Percentiles rank a stretch among this genome's conserved stretches.
These are phyloP conservation scores for Yponomeuta sedellus DNA, from an alignment of 2,888 invertebrate genomes.

Conservation along the genomic window DNA sequence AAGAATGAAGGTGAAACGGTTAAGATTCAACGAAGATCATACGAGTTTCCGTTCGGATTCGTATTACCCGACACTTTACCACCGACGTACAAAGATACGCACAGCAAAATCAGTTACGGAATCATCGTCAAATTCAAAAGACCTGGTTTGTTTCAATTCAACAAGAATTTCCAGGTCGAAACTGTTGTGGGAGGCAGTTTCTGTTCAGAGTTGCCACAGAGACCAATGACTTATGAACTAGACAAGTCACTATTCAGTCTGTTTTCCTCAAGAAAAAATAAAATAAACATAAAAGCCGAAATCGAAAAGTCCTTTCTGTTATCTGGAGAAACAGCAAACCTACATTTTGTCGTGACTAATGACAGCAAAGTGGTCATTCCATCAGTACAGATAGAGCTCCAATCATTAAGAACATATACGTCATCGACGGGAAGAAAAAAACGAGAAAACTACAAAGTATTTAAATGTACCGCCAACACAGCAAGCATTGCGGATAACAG, in stretches of 20 bases:
- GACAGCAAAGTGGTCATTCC: conserved; percentile 22
- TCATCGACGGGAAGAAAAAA: background rate
- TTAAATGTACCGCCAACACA: background rate
- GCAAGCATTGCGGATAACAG: background rate
- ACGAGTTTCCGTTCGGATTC: background rate
- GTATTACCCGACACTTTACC: conserved; percentile 18
- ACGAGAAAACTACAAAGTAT: background rate
- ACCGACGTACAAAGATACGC: background rate
- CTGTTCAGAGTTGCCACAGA: conserved; percentile 17
- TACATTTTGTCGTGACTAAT: conserved; percentile 23
- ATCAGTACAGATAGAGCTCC: conserved; percentile 19
- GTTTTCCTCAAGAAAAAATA: conserved; percentile 18
- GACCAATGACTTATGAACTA: conserved; percentile 22
- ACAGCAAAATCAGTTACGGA: conserved; percentile 21
- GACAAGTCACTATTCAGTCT: conserved; percentile 20
- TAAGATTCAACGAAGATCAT: conserved; percentile 1
- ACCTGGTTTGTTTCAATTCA: conserved; percentile 15
- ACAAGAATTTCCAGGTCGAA: conserved; percentile 19
- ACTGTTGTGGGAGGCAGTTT: conserved; percentile 19
- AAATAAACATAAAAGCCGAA: conserved; percentile 20
- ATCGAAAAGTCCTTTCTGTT: conserved; percentile 21
- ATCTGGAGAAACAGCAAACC: conserved; percentile 20
- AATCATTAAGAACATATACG: conserved; percentile 20
- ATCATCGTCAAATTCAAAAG: conserved; percentile 22
- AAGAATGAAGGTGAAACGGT: background rate